These are phyloP conservation scores for Ctenopoma multispine DNA, from an alignment of 2,797 vertebrate species.

Conservation along the genomic window DNA sequence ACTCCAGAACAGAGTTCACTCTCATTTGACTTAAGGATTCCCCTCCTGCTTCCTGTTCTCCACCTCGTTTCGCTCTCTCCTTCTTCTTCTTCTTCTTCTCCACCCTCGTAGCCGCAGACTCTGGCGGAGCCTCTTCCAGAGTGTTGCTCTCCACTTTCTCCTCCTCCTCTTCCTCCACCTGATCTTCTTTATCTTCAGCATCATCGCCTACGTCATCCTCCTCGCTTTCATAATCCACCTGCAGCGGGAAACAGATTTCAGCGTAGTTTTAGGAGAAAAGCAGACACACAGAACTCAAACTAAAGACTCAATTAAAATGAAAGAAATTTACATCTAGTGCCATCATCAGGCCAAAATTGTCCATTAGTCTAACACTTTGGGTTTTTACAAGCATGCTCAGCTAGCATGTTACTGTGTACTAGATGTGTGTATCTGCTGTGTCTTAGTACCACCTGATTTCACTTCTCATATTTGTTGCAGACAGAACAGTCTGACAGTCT, in stretches of 20 bases:
- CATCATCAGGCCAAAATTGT: too few species aligned
- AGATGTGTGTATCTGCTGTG: too few species aligned
- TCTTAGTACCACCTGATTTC: too few species aligned
- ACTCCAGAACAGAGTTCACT: slow-evolving; percentile 82
- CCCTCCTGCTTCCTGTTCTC: not conserved
- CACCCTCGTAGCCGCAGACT: not conserved
- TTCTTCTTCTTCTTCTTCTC: not conserved
- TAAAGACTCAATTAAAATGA: too few species aligned
- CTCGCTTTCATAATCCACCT: slow-evolving; percentile 97
- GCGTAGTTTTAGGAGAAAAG: too few species aligned
- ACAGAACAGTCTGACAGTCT: too few species aligned
- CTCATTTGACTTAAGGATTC: slow-evolving; percentile 64
- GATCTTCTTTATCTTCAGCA: slow-evolving; percentile 70
- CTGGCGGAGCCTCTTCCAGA: slow-evolving; percentile 15
- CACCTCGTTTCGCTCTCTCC: fast-evolving
- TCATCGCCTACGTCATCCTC: slow-evolving; percentile 77
- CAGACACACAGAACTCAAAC: too few species aligned
- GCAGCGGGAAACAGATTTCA: not conserved
- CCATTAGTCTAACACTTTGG: too few species aligned
- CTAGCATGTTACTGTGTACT: too few species aligned
- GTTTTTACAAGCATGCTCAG: too few species aligned
- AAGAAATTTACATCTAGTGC: too few species aligned
- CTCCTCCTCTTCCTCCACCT: slow-evolving; percentile 39
- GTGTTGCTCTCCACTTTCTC: not conserved
- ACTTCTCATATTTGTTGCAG: too few species aligned